Evolutionary conservation across 2,888 invertebrate species (phyloP).

Genomic region (Ectropis crepuscularia): DNA sequence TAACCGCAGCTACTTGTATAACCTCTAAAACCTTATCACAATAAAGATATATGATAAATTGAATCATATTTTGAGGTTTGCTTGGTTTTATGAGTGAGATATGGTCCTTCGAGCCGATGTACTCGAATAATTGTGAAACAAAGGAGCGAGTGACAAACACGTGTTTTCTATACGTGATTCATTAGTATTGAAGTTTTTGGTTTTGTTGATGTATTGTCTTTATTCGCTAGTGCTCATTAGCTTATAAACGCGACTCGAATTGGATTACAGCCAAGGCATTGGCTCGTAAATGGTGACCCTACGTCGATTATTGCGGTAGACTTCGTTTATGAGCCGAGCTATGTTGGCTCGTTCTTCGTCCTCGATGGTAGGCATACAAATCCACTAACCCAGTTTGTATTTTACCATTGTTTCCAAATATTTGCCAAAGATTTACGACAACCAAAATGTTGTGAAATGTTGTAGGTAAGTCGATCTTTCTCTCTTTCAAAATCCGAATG

Average conservation of each 20-base stretch:
- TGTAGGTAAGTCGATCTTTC: no score
- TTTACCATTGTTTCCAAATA: neutral
- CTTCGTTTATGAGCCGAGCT: neutral
- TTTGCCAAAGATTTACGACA: no score
- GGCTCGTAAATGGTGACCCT: constrained; percentile 37
- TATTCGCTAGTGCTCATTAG: constrained; percentile 67
- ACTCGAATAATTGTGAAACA: constrained; percentile 54
- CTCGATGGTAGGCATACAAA: no score
- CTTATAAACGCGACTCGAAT: constrained; percentile 59
- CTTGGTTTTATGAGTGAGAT: neutral
- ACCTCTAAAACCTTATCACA: constrained; percentile 15
- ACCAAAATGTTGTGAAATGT: no score
- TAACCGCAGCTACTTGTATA: constrained; percentile 8
- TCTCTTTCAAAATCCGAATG: no score
- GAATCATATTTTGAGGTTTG: neutral
- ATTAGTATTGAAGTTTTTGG: constrained; percentile 75
- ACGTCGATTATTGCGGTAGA: constrained; percentile 38
- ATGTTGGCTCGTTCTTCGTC: constrained; percentile 1
- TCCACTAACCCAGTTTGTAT: neutral
- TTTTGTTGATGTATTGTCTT: constrained; percentile 78
- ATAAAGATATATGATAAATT: neutral
- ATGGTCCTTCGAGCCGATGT: constrained; percentile 17
- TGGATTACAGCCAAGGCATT: constrained; percentile 70
- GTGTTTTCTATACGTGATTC: constrained; percentile 82
- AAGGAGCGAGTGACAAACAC: constrained; percentile 74